phyloP scores from a whole-genome alignment of 1,140 invertebrate genomes.

The Sycobia sp. region DNA sequence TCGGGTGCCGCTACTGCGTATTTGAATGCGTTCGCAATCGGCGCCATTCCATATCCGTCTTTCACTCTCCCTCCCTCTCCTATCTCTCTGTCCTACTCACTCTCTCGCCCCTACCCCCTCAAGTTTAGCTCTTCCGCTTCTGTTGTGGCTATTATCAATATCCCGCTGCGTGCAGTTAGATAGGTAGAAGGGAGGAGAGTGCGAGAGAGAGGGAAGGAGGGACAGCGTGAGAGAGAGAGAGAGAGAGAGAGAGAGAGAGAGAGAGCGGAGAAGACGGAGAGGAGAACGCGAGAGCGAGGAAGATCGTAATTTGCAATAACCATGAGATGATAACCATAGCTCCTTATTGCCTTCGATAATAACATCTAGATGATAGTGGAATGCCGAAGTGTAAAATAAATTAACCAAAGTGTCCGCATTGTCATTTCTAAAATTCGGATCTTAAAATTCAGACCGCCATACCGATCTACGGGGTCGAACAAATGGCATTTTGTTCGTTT shows the following conservation, averaged over 20 bases:
- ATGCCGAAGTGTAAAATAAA: no score
- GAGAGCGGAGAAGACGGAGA: constrained; percentile 25
- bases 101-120: background rate
- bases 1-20: constrained; percentile 2
- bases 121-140: background rate
- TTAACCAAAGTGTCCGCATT: no score
- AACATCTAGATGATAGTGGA: constrained; percentile 37
- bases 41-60: constrained; percentile 36
- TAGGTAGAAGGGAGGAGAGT: no score
- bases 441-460: no score
- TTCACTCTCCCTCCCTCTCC: background rate
- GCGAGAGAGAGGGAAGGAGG: no score
- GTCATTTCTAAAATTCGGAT: no score
- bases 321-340: constrained; percentile 50
- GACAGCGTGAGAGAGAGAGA: no score
- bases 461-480: no score
- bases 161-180: constrained; percentile 15
- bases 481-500: no score
- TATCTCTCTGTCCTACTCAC: background rate
- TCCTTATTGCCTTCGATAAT: constrained; percentile 48
- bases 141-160: constrained; percentile 17
- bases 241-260: no score
- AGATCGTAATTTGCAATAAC: constrained; percentile 59
- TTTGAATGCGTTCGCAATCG: constrained; percentile 24
- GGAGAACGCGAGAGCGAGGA: no score